Percentiles rank a stretch among this genome's conserved stretches.
These are phyloP conservation scores for Oegoconia quadripuncta DNA, from an alignment of 2,888 invertebrate species.

Conservation along the genomic window DNA sequence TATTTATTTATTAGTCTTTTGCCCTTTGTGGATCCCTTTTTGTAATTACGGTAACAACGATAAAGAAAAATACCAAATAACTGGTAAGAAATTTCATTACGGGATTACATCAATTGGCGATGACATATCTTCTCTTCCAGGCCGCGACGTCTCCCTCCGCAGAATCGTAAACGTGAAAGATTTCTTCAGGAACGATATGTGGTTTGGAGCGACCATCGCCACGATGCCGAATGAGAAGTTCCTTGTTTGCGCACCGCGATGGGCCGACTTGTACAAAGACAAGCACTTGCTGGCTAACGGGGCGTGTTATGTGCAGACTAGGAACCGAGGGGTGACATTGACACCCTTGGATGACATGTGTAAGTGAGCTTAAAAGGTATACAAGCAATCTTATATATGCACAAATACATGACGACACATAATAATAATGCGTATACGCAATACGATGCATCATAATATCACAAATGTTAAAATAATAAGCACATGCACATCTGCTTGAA, in stretches of 20 bases:
- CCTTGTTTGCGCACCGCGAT: constrained; percentile 57
- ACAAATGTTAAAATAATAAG: too few relatives aligned
- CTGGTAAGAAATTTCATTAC: too few relatives aligned
- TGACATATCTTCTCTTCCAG: not conserved
- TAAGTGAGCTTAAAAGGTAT: constrained; percentile 17
- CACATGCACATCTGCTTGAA: too few relatives aligned
- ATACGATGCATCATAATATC: too few relatives aligned
- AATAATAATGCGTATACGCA: too few relatives aligned
- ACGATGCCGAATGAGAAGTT: constrained; percentile 31
- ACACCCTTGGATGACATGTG: constrained; percentile 37
- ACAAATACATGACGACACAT: too few relatives aligned
- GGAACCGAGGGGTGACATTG: constrained; percentile 25
- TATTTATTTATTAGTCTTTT: too few relatives aligned
- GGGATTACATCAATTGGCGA: too few relatives aligned
- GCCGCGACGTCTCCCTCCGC: constrained; percentile 5
- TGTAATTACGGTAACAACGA: too few relatives aligned
- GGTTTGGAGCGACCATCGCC: constrained; percentile 62
- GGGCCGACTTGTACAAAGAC: constrained; percentile 37
- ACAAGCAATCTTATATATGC: too few relatives aligned
- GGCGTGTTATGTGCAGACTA: constrained; percentile 40
- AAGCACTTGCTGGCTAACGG: constrained; percentile 52
- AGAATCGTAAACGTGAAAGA: constrained; percentile 20
- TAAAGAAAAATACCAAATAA: too few relatives aligned
- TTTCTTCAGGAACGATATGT: constrained; percentile 53
- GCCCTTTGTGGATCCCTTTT: too few relatives aligned